Conservation (phyloP, 2,888 invertebrate genomes). For the Trisateles emortualis region DNA sequence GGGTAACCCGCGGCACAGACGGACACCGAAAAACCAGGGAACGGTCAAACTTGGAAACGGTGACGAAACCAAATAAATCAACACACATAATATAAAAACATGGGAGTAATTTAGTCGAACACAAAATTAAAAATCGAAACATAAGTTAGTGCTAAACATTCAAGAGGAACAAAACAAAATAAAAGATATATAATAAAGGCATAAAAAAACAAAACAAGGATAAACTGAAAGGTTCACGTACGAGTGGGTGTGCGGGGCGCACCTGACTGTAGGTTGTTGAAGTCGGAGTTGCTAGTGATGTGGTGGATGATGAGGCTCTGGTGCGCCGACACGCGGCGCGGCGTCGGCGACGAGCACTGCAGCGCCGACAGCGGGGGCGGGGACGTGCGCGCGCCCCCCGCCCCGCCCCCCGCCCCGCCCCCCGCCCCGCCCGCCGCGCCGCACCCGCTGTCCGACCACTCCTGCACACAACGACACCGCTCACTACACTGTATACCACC, state of each 20-base stretch:
- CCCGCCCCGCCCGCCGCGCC: constrained; percentile 12
- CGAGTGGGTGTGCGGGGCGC: constrained; percentile 9
- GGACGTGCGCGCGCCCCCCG: constrained; percentile 53
- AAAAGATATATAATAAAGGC: background rate
- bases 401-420: constrained; percentile 22
- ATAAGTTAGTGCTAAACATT: too few relatives aligned
- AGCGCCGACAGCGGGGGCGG: constrained; percentile 81
- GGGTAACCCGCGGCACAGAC: too few relatives aligned
- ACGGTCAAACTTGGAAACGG: too few relatives aligned
- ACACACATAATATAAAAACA: too few relatives aligned
- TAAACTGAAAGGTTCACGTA: background rate
- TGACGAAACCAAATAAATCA: too few relatives aligned
- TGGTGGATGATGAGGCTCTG: constrained; percentile 83
- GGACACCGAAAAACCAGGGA: too few relatives aligned
- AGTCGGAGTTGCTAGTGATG: constrained; percentile 83
- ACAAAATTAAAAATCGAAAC: too few relatives aligned
- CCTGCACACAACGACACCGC: constrained; percentile 46
- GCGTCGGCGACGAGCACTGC: constrained; percentile 82
- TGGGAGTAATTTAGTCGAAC: too few relatives aligned
- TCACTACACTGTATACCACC: too few relatives aligned
- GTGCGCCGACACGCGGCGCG: constrained; percentile 81
- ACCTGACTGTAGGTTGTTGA: constrained; percentile 82
- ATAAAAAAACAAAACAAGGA: background rate
- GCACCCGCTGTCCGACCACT: constrained; percentile 67
- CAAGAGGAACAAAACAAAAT: background rate